A percentile compares a stretch with the other conserved stretches of the same genome.
These are phyloP conservation scores for Tupiocoris notatus DNA, from an alignment of 2,888 invertebrate species.

Conservation along the genomic window DNA sequence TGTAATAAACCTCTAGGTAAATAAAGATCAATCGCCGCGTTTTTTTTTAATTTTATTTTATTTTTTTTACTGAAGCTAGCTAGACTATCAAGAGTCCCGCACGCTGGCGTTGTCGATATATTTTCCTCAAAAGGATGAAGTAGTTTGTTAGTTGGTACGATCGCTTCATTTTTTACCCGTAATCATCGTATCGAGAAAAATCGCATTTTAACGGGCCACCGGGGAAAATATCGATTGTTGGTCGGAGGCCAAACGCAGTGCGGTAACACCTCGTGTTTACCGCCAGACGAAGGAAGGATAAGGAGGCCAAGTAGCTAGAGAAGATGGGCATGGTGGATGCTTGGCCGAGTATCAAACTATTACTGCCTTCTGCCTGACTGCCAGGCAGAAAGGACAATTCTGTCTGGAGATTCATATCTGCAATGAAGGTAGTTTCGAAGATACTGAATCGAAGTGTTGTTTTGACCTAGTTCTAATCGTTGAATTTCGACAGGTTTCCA, in stretches of 20 bases:
- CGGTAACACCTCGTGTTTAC: constrained; percentile 37
- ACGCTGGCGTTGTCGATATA: no score
- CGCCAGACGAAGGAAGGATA: neutral
- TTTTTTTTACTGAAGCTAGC: no score
- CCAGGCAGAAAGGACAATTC: neutral
- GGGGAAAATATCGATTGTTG: constrained; percentile 31
- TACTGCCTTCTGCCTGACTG: neutral
- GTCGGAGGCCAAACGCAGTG: constrained; percentile 35
- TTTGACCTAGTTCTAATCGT: neutral
- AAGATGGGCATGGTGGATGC: neutral
- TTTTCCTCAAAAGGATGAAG: no score
- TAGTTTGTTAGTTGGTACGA: no score
- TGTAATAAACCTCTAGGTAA: no score
- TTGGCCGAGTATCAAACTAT: neutral
- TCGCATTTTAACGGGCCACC: neutral
- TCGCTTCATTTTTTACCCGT: no score
- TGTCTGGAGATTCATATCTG: neutral
- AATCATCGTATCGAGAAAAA: neutral
- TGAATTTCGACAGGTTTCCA: neutral
- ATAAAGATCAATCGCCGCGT: no score
- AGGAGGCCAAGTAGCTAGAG: no score
- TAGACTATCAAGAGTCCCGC: no score
- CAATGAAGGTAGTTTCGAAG: neutral
- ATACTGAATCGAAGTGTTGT: neutral
- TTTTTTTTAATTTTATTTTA: no score